Base-by-base conservation (phyloP, 2,888 invertebrate genomes). In the Hydropsyche betteni region DNA sequence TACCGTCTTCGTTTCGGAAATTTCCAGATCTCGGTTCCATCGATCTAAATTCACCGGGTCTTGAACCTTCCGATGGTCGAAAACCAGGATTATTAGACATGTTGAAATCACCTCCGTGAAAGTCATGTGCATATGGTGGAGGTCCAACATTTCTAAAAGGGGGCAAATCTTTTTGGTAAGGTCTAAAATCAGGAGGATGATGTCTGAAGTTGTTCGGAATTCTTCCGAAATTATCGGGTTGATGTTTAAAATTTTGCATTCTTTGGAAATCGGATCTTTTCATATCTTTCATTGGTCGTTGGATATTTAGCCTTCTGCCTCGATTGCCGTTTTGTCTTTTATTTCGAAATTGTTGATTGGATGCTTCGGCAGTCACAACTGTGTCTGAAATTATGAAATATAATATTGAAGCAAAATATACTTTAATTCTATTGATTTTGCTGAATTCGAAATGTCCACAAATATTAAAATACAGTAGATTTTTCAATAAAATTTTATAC, bases 331-430 rank as follows among this genome's bases (percentile, higher is more conserved):
- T 53, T 24, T 53, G 24, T 70, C 24, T 52, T 24, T 34, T 69
- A 50, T 70, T 70, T 0, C 64, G 68, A 55, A 72, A 69, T 6
- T 73, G 33, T 10, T 64, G 34, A 24, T 51, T 50, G 5, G 2
- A 34, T 52, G 8, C 68, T 24, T 78, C 76, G 7, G 70, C 55
- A 3, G 78, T 76, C 5, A 78, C 76, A n/a, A 76, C 76, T 5
- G 74, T 69, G 71, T 78, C 78, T 78, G 68, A 14, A 71, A 77
- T 44, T 74, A 34, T 64, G 55, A 16, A 75, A 55, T 52, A 14
- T 0, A 58, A 7, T 6, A 53, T 3, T 24, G 24, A 24, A 24
- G 24, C 24, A 24, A 24, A 24, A 24, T 24, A 2, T 24, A 24
- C 1, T 24, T 24, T 24, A 24, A 24, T 24, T 24, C 24, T 2